Evolutionary conservation across 2,888 invertebrate genomes (phyloP).

Genomic region (Cartodere bifasciata): DNA sequence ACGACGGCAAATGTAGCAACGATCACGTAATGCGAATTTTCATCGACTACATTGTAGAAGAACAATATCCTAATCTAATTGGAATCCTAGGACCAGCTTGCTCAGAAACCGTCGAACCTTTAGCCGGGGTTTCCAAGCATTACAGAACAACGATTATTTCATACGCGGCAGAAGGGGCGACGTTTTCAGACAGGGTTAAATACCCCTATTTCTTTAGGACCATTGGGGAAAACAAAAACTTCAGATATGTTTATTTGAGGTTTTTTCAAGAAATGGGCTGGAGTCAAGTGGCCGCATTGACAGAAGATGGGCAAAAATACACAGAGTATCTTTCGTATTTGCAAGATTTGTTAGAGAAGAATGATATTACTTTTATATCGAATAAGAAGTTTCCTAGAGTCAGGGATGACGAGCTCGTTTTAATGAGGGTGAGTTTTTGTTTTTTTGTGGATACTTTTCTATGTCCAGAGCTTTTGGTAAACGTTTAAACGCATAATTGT

Average conservation of each 20-base stretch:
- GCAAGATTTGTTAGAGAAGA: constrained; percentile 48
- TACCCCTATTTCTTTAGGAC: constrained; percentile 73
- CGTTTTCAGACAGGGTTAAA: constrained; percentile 51
- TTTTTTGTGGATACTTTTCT: too few species aligned
- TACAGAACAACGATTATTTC: constrained; percentile 61
- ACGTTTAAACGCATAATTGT: too few species aligned
- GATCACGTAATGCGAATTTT: constrained; percentile 64
- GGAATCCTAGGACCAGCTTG: constrained; percentile 71
- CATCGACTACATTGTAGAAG: constrained; percentile 51
- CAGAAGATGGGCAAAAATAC: constrained; percentile 69
- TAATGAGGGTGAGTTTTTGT: constrained; percentile 45
- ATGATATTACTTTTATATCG: constrained; percentile 50
- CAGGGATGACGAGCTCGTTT: constrained; percentile 38
- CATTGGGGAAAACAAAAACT: constrained; percentile 64
- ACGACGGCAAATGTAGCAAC: constrained; percentile 56
- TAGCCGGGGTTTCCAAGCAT: constrained; percentile 63
- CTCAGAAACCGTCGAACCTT: constrained; percentile 67
- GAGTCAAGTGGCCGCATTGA: constrained; percentile 60
- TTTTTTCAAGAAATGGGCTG: constrained; percentile 49
- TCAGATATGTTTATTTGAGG: constrained; percentile 50
- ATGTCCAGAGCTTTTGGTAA: too few species aligned
- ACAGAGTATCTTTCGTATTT: constrained; percentile 63
- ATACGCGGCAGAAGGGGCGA: constrained; percentile 66
- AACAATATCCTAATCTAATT: constrained; percentile 44
- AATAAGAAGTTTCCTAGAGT: constrained; percentile 57